phyloP scores from a whole-genome alignment of 2,888 invertebrate species.

The Hyppa rectilinea region DNA sequence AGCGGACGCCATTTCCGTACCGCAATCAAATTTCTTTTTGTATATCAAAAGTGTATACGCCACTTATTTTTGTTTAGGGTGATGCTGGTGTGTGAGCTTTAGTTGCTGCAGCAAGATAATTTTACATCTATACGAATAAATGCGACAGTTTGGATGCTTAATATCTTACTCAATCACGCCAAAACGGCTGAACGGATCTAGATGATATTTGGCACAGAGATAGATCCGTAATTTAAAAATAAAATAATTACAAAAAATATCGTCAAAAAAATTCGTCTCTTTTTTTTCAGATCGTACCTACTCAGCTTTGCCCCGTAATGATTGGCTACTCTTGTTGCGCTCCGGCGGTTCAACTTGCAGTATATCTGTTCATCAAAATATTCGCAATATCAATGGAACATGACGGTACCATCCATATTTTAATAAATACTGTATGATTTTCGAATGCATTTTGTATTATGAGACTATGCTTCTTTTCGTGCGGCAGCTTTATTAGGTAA shows the following conservation, averaged over 20 bases:
- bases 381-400: conserved; percentile 37
- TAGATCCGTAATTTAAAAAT: neutral
- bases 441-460: neutral
- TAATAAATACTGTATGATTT: conserved; percentile 1
- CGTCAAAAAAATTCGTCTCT: neutral
- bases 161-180: too few species aligned
- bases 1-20: neutral
- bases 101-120: too few species aligned
- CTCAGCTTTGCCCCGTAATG: conserved; percentile 28
- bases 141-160: too few species aligned
- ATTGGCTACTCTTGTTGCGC: conserved; percentile 50
- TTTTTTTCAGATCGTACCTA: conserved; percentile 36
- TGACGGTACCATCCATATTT: conserved; percentile 14
- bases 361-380: conserved; percentile 42
- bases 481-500: too few species aligned
- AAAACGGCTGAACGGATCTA: too few species aligned
- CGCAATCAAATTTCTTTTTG: conserved; percentile 14
- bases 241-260: neutral
- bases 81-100: neutral
- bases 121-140: too few species aligned
- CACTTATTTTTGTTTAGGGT: neutral
- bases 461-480: too few species aligned
- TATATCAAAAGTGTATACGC: neutral
- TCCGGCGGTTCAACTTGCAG: conserved; percentile 14
- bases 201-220: too few species aligned